These are phyloP conservation scores for Alces alces DNA, from an alignment of 2,113 vertebrate genomes.

Conservation along the genomic window DNA sequence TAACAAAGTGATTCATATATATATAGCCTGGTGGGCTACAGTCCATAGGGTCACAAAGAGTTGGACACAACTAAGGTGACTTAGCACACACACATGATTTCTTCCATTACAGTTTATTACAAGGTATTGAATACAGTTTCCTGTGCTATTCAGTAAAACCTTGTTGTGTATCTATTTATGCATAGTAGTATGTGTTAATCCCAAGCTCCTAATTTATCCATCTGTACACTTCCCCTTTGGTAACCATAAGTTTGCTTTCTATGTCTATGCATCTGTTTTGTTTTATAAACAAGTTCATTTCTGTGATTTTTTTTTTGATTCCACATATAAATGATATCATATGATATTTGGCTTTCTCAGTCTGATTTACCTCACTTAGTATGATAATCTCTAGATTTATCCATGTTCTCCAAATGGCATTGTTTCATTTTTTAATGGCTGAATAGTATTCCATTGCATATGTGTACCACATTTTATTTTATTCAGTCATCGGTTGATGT, in stretches of 20 bases:
- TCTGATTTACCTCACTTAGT: background rate
- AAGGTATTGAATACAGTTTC: background rate
- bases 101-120: background rate
- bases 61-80: background rate
- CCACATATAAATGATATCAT: background rate
- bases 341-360: background rate
- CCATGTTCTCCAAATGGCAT: background rate
- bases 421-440: background rate
- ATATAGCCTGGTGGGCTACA: background rate
- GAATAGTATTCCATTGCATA: background rate
- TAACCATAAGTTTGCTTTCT: background rate
- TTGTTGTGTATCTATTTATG: background rate
- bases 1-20: background rate
- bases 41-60: background rate
- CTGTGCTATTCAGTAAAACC: background rate
- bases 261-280: background rate
- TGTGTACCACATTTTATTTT: background rate
- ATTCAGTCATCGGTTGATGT: background rate
- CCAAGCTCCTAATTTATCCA: background rate
- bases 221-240: no score
- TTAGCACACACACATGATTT: background rate
- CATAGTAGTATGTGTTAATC: background rate
- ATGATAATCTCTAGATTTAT: background rate
- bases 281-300: background rate
- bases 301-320: background rate